Evolutionary conservation across 2,797 vertebrate genomes (phyloP).

Genomic region (Muscicapa striata): DNA sequence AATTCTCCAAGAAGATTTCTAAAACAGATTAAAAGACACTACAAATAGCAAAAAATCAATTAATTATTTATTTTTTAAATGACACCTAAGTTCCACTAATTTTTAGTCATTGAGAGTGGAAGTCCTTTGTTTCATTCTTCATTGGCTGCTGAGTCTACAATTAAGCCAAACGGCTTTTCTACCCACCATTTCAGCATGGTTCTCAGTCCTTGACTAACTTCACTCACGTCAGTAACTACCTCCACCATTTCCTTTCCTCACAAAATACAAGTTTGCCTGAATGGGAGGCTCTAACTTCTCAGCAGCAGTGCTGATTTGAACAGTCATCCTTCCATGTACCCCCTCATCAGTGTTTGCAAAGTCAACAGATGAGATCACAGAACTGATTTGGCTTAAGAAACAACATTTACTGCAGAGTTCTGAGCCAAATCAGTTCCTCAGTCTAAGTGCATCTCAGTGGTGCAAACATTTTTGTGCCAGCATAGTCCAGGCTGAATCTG

Average conservation of each 20-base stretch:
- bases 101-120: neutral
- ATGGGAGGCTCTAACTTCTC: neutral
- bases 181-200: neutral
- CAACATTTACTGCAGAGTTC: neutral
- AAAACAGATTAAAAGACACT: neutral
- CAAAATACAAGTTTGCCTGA: neutral
- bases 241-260: neutral
- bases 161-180: neutral
- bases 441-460: neutral
- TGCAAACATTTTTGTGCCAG: neutral
- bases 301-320: neutral
- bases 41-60: neutral
- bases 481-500: neutral
- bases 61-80: neutral
- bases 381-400: neutral
- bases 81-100: neutral
- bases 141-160: neutral
- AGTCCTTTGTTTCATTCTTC: neutral
- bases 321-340: accelerated
- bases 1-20: neutral
- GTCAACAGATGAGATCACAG: neutral
- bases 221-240: neutral
- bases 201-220: neutral
- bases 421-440: neutral
- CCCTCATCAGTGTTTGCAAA: neutral